Evolutionary conservation across 2,113 vertebrate genomes (phyloP).

Genomic region (Toxostoma redivivum): DNA sequence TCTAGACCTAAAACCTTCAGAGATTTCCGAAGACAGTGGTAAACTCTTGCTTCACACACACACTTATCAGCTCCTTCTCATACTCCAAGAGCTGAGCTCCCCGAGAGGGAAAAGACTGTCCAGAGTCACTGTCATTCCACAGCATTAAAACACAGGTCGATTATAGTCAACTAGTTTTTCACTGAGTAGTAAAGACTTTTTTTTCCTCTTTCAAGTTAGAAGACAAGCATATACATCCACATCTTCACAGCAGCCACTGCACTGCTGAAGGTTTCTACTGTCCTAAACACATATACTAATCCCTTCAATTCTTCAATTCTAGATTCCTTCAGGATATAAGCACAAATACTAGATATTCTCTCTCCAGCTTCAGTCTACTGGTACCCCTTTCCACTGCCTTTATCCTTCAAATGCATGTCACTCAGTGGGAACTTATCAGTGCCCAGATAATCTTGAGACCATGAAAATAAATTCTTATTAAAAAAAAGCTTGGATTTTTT

Average conservation of each 20-base stretch:
- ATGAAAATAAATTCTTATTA: neutral
- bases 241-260: neutral
- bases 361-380: neutral
- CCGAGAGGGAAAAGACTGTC: neutral
- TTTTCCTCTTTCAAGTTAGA: neutral
- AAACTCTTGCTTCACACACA: neutral
- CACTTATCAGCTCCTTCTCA: neutral
- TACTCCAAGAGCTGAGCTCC: accelerated
- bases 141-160: neutral
- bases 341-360: neutral
- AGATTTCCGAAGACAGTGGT: neutral
- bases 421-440: neutral
- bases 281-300: neutral
- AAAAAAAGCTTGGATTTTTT: neutral
- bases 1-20: neutral
- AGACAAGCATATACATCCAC: neutral
- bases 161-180: neutral
- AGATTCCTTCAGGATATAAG: neutral
- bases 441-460: accelerated
- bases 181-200: neutral
- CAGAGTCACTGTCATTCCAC: neutral
- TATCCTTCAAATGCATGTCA: neutral
- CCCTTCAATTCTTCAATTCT: neutral
- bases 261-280: neutral
- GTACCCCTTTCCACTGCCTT: neutral